A percentile compares a stretch with the other conserved stretches of the same genome.
Conservation (phyloP, 2,113 vertebrate species). For the Emberiza fucata region DNA sequence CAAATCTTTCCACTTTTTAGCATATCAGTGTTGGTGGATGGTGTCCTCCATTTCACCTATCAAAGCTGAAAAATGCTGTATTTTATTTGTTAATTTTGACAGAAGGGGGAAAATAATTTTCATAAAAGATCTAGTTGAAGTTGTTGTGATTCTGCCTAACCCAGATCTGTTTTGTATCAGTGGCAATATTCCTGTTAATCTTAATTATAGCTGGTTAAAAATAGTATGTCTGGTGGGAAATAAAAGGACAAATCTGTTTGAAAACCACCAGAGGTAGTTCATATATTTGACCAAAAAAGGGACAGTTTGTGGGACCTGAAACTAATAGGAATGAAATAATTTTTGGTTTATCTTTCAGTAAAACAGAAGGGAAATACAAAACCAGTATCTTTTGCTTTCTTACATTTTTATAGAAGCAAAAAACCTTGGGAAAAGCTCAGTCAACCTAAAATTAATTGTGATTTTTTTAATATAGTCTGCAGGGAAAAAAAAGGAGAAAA, state of each 20-base stretch:
- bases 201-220: conserved; percentile 1
- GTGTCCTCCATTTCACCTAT: not conserved
- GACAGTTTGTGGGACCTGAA: not conserved
- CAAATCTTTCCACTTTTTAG: not conserved
- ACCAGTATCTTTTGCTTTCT: not conserved
- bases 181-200: not conserved
- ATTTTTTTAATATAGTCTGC: not conserved
- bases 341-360: not conserved
- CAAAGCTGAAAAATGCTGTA: not conserved
- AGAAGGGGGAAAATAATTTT: not conserved
- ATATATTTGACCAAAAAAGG: not conserved
- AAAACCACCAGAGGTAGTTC: not conserved
- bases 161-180: not conserved
- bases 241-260: not conserved
- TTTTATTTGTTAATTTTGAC: not conserved
- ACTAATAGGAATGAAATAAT: not conserved
- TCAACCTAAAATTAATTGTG: not conserved
- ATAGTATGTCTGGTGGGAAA: not conserved
- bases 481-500: not conserved
- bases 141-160: not conserved
- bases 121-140: not conserved
- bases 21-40: not conserved
- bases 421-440: not conserved
- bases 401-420: not conserved
- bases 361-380: not conserved